Evolutionary conservation across 2,113 vertebrate species (phyloP).

Genomic region (Tetrax tetrax): DNA sequence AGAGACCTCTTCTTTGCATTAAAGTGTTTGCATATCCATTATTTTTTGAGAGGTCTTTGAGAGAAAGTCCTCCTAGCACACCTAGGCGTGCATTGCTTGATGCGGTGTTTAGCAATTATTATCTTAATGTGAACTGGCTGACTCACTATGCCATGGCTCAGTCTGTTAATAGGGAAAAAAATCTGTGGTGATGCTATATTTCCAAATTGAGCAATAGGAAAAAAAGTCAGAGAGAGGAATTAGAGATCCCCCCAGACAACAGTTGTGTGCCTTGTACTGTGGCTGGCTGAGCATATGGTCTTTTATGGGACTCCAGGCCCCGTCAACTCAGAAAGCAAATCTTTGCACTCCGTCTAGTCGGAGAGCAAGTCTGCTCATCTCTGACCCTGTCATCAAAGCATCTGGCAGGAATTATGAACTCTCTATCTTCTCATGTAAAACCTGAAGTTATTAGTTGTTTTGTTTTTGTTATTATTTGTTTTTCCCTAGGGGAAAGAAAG

Average conservation of each 20-base stretch:
- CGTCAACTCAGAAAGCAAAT: neutral
- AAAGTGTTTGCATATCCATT: neutral
- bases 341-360: neutral
- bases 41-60: neutral
- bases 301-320: neutral
- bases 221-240: neutral
- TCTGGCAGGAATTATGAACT: conserved; percentile 47
- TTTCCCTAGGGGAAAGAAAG: neutral
- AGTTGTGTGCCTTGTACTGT: neutral
- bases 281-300: neutral
- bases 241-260: neutral
- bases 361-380: neutral
- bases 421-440: conserved; percentile 2
- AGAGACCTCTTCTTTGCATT: neutral
- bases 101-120: neutral
- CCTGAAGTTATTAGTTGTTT: conserved; percentile 13
- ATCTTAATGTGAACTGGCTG: neutral
- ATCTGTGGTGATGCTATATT: neutral
- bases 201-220: neutral
- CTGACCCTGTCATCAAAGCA: neutral
- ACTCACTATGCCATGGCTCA: neutral
- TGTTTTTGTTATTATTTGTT: neutral
- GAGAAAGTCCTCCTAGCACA: neutral
- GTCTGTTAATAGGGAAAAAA: neutral
- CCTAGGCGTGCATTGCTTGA: neutral